Base-by-base conservation (phyloP, 2,888 invertebrate genomes). In the Caenorhabditis sp. region DNA sequence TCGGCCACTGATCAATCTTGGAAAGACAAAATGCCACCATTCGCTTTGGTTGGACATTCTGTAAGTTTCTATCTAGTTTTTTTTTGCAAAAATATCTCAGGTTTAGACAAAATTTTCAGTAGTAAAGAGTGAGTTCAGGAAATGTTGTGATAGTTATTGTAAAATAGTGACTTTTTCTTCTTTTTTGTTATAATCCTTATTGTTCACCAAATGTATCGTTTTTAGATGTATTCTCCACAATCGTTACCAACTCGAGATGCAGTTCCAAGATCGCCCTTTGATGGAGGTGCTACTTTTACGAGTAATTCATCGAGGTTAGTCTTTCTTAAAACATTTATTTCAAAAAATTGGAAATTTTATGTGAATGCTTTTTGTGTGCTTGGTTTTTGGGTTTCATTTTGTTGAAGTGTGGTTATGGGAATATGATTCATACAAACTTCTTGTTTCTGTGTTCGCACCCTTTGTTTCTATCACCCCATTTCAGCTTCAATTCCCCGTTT, bases 201-300 rank as follows among this genome's bases (percentile, higher is more conserved):
- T n/a, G n/a, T n/a, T n/a, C n/a, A n/a, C n/a, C n/a, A n/a, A n/a
- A n/a, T n/a, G n/a, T n/a, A n/a, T n/a, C n/a, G n/a, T 52, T 69
- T 74, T 23, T 60, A 74, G 74, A 70, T 74, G 69, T 74, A 63
- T 50, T 74, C 74, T 3, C 74, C 74, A 25, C 69, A 69, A 58
- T 74, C 74, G 2, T 60, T 74, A 14, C 74, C 74, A 10, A 38
- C 69, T 0, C 36, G 67, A 36, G 74, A 74, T 38, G 60, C 53
- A 12, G 2, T 63, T 20, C 66, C 73, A 21, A 63, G 66, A 10
- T 65, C 73, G 1, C 56, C 68, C 8, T 68, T 68, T 50, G 65
- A 68, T 27, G 63, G 59, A 27, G n/a, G 38, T 14, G 67, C 59
- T 3, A 66, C 57, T 5, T 56, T 67, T 20, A 64, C 64, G 10